Evolutionary conservation across 2,888 invertebrate genomes (phyloP).

Genomic region (Papilio elwesi): DNA sequence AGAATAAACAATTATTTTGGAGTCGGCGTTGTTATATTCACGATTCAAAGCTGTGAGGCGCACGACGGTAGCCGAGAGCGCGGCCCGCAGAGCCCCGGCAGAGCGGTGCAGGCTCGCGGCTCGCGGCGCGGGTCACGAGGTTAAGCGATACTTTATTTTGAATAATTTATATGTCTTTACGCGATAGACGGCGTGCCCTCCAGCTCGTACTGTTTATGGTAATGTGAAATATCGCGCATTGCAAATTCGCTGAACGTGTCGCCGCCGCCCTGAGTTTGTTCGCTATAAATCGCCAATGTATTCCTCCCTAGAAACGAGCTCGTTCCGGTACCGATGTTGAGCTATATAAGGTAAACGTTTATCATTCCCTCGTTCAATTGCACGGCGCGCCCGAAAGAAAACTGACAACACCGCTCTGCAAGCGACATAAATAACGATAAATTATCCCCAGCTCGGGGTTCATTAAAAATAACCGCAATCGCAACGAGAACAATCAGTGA

Average conservation of each 20-base stretch:
- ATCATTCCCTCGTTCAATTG: conserved; percentile 36
- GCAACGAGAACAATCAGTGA: conserved; percentile 72
- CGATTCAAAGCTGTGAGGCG: conserved; percentile 41
- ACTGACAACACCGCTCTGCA: conserved; percentile 36
- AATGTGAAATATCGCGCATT: conserved; percentile 83
- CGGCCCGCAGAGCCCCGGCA: conserved; percentile 45
- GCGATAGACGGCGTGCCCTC: conserved; percentile 83
- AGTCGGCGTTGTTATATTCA: conserved; percentile 17
- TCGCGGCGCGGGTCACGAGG: conserved; percentile 71
- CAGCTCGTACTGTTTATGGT: conserved; percentile 82
- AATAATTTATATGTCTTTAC: conserved; percentile 83
- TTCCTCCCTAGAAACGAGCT: conserved; percentile 56
- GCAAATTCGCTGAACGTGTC: conserved; percentile 83
- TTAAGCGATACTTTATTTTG: conserved; percentile 85
- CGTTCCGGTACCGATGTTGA: conserved; percentile 29
- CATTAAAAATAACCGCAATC: conserved; percentile 59
- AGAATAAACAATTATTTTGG: conserved; percentile 17
- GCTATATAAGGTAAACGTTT: conserved; percentile 42
- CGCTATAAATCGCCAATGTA: conserved; percentile 74
- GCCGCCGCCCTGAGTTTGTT: conserved; percentile 68
- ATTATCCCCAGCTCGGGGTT: conserved; percentile 44
- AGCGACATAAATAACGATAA: conserved; percentile 41
- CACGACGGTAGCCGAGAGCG: conserved; percentile 44
- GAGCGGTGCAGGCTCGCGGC: conserved; percentile 52
- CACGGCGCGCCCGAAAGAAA: conserved; percentile 32